These are phyloP conservation scores for Drosophila mojavensis DNA, from an alignment of 1,140 invertebrate species.

Conservation along the genomic window DNA sequence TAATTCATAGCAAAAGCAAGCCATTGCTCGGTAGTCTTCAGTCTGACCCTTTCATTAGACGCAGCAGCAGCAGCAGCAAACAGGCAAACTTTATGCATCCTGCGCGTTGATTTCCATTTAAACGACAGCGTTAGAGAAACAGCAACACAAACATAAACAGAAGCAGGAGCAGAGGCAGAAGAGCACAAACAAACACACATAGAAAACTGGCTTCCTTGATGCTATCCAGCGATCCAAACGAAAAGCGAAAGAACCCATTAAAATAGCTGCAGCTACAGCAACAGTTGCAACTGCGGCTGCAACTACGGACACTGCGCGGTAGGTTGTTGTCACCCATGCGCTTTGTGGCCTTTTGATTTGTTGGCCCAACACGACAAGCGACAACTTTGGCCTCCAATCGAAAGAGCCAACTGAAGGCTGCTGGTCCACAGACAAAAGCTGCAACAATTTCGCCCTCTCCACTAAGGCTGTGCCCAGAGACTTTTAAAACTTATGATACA, in stretches of 20 bases:
- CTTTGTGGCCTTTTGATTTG: conserved; percentile 63
- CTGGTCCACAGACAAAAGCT: not conserved
- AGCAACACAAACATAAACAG: conserved; percentile 36
- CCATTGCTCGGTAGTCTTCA: conserved; percentile 23
- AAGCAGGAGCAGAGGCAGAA: conserved; percentile 24
- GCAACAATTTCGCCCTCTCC: not conserved
- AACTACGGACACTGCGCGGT: conserved; percentile 51
- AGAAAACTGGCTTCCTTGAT: conserved; percentile 76
- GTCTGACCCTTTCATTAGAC: conserved; percentile 80
- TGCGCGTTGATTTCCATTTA: conserved; percentile 83
- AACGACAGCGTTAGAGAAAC: conserved; percentile 78
- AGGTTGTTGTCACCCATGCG: conserved; percentile 64
- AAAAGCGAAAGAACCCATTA: conserved; percentile 83
- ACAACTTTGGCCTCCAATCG: conserved; percentile 68
- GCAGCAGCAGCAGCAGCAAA: conserved; percentile 52
- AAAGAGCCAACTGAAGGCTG: not conserved
- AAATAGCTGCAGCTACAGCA: conserved; percentile 64
- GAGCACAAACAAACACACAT: conserved; percentile 23
- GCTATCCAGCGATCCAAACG: conserved; percentile 65
- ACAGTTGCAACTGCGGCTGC: conserved; percentile 51
- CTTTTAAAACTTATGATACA: too few species aligned
- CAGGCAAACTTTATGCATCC: conserved; percentile 78
- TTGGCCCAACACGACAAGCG: conserved; percentile 56
- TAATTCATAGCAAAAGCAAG: conserved; percentile 69
- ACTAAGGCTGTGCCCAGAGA: too few species aligned